Percentiles rank a stretch among this genome's conserved stretches.
phyloP scores from a whole-genome alignment of 23 tunicate genomes.

The Aplidium turbinatum region DNA sequence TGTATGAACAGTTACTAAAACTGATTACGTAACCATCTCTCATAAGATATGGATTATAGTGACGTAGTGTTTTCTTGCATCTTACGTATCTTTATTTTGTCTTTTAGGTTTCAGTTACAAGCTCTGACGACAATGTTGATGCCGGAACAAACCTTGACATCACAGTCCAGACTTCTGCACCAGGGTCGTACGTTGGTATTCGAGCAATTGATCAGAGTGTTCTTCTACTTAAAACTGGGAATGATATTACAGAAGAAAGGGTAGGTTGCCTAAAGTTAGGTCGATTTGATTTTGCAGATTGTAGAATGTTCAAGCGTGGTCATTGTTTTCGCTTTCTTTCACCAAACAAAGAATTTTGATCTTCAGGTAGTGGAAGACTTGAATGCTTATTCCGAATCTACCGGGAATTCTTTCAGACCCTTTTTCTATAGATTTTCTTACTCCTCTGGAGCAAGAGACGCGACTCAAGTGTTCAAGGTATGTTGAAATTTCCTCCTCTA shows the following conservation, averaged over 20 bases:
- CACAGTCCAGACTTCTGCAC: conserved; percentile 32
- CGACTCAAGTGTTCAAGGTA: not conserved
- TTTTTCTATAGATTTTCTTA: not conserved
- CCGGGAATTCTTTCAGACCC: too few species aligned
- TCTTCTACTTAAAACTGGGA: conserved; percentile 51
- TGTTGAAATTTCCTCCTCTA: too few species aligned
- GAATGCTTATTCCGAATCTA: not conserved
- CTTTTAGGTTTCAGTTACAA: not conserved
- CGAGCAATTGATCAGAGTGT: conserved; percentile 68
- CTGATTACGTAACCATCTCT: too few species aligned
- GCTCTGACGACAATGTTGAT: conserved; percentile 12
- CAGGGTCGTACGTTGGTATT: conserved; percentile 39
- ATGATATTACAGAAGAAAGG: conserved; percentile 53
- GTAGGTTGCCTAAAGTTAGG: too few species aligned
- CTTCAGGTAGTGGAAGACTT: not conserved
- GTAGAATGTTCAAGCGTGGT: too few species aligned
- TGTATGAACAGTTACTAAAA: too few species aligned
- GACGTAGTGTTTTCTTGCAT: too few species aligned
- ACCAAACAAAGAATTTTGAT: too few species aligned
- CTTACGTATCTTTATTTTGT: too few species aligned
- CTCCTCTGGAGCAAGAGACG: not conserved
- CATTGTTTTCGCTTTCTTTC: too few species aligned
- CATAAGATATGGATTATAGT: too few species aligned
- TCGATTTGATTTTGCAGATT: too few species aligned
- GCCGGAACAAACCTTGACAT: conserved; percentile 40